Conservation (phyloP, 2,888 invertebrate species). For the Ennomos fuscantarius region DNA sequence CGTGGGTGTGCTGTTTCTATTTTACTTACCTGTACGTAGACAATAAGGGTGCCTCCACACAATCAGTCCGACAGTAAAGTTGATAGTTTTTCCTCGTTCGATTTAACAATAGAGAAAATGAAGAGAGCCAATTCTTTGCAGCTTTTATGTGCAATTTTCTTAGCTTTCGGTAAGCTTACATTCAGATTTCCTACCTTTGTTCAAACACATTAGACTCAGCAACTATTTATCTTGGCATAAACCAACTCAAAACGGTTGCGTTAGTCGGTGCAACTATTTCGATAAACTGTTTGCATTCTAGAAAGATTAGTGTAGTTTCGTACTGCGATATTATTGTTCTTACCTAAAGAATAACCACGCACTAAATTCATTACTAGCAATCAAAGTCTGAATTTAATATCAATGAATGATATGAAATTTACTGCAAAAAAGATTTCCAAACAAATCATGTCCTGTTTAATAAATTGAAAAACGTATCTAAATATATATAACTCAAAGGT, state of each 20-base stretch:
- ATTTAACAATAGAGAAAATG: conserved; percentile 82
- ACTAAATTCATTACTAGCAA: conserved; percentile 32
- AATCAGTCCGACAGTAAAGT: conserved; percentile 77
- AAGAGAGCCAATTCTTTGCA: conserved; percentile 79
- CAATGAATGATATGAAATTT: conserved; percentile 6
- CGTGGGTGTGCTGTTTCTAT: conserved; percentile 70
- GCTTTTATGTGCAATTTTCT: conserved; percentile 76
- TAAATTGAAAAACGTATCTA: conserved; percentile 6
- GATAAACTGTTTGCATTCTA: conserved; percentile 67
- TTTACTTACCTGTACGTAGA: conserved; percentile 79
- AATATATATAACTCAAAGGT: too few species aligned
- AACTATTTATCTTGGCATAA: conserved; percentile 76
- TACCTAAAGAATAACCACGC: conserved; percentile 44
- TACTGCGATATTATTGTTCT: conserved; percentile 49
- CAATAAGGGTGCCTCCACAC: conserved; percentile 80
- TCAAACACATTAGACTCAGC: conserved; percentile 72
- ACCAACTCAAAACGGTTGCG: conserved; percentile 58
- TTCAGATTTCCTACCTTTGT: conserved; percentile 68
- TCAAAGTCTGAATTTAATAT: conserved; percentile 28
- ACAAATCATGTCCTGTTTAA: conserved; percentile 14
- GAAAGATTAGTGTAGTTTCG: conserved; percentile 53
- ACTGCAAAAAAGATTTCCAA: too few species aligned
- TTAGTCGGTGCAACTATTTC: conserved; percentile 65
- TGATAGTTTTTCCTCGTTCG: conserved; percentile 81
- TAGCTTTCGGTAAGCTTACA: conserved; percentile 76